Conservation (phyloP, 1,140 invertebrate species). For the Cotesia chilonis region DNA sequence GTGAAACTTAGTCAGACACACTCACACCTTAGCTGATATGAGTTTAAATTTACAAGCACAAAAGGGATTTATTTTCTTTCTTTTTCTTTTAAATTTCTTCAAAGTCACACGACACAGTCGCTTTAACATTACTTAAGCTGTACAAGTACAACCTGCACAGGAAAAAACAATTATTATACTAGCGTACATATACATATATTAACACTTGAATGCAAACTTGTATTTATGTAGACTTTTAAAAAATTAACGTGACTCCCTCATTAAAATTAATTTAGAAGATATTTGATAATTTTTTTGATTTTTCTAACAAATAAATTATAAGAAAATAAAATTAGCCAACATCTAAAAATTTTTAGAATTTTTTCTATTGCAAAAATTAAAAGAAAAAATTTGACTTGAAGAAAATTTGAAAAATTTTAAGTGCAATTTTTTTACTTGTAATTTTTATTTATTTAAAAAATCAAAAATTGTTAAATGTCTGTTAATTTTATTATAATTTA, state of each 20-base stretch:
- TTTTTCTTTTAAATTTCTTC: not conserved
- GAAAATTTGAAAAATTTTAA: no score
- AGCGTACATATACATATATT: constrained; percentile 1
- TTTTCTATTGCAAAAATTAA: not conserved
- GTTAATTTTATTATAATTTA: no score
- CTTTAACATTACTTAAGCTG: not conserved
- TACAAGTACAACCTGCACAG: not conserved
- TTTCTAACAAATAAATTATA: not conserved
- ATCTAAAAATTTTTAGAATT: not conserved
- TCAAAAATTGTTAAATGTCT: no score
- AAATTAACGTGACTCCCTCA: constrained; percentile 18
- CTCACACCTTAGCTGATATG: not conserved
- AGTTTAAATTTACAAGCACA: not conserved
- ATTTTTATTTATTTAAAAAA: no score
- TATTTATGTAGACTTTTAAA: constrained; percentile 1
- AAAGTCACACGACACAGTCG: not conserved
- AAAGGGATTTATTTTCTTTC: constrained; percentile 8
- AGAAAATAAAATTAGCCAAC: not conserved
- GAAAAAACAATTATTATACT: constrained; percentile 22
- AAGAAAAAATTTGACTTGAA: not conserved
- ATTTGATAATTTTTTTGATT: not conserved
- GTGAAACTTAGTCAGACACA: not conserved
- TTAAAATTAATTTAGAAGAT: not conserved
- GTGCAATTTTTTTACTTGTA: no score
- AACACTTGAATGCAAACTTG: no score